A percentile compares a stretch with the other conserved stretches of the same genome.
These are phyloP conservation scores for Rhabdophis nuchalis DNA, from an alignment of 2,797 vertebrate genomes.

Conservation along the genomic window DNA sequence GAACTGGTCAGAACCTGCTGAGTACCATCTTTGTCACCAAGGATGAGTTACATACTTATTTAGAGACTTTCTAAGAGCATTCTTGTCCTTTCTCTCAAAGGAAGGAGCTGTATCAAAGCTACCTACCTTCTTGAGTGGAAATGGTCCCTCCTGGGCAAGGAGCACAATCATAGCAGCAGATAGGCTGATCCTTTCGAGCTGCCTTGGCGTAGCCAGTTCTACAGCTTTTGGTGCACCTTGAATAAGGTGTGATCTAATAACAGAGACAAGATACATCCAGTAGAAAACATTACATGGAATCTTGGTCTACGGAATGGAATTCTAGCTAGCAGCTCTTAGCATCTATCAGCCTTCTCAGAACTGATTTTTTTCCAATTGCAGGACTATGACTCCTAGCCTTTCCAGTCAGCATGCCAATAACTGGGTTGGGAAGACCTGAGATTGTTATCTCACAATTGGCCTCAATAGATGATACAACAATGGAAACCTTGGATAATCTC, in stretches of 20 bases:
- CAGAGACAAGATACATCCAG: not conserved
- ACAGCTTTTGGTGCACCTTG: not conserved
- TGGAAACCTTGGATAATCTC: not conserved
- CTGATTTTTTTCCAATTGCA: not conserved
- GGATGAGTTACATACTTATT: not conserved
- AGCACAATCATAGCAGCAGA: not conserved
- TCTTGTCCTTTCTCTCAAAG: not conserved
- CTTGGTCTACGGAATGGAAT: not conserved
- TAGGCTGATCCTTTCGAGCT: not conserved
- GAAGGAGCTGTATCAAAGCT: not conserved
- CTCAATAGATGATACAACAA: not conserved
- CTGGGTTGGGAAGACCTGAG: not conserved
- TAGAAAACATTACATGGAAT: not conserved
- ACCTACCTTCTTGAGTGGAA: not conserved
- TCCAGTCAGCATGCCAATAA: not conserved
- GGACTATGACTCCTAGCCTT: not conserved
- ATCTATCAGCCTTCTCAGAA: not conserved
- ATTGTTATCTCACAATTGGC: not conserved
- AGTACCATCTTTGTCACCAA: no score
- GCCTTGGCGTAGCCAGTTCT: not conserved
- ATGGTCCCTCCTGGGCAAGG: not conserved
- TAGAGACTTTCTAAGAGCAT: not conserved
- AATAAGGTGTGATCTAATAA: not conserved
- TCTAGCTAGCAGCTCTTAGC: not conserved
- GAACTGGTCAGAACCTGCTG: no score